These are phyloP conservation scores for Anagyrus pseudococci DNA, from an alignment of 2,888 invertebrate genomes.

Conservation along the genomic window DNA sequence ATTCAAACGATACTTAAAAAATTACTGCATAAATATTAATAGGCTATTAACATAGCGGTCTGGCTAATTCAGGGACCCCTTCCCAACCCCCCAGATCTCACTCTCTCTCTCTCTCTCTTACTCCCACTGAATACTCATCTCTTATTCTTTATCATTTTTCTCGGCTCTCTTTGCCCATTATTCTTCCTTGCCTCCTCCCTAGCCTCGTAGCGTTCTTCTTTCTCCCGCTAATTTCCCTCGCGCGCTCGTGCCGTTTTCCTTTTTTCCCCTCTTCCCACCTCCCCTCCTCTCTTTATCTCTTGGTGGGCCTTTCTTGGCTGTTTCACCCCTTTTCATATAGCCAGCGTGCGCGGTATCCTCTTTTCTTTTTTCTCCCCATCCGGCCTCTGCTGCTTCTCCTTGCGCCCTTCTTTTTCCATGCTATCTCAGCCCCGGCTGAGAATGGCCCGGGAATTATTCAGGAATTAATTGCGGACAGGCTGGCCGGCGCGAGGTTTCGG, in stretches of 20 bases:
- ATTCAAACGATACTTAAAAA: constrained; percentile 22
- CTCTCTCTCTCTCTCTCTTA: no score
- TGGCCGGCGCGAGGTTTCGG: constrained; percentile 10
- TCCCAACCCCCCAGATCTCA: constrained; percentile 25
- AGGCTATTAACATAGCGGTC: constrained; percentile 27
- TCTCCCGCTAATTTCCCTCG: no score
- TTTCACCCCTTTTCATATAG: not conserved
- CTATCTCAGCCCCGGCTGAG: constrained; percentile 10
- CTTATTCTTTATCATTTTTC: constrained; percentile 26
- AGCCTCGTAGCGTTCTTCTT: no score
- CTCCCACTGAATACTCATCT: no score
- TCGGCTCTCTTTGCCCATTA: not conserved
- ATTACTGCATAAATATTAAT: constrained; percentile 32
- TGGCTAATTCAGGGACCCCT: constrained; percentile 27
- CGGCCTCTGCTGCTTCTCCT: not conserved
- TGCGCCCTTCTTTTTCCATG: not conserved
- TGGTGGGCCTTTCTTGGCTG: not conserved
- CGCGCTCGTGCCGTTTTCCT: not conserved
- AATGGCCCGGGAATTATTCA: constrained; percentile 38
- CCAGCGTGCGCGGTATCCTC: no score
- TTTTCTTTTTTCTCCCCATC: not conserved
- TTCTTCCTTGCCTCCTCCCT: no score
- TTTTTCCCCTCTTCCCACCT: not conserved
- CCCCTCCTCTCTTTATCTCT: not conserved
- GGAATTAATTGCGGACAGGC: constrained; percentile 40